A percentile compares a stretch with the other conserved stretches of the same genome.
phyloP scores from a whole-genome alignment of 2,113 vertebrate species.

The Perognathus longimembris region DNA sequence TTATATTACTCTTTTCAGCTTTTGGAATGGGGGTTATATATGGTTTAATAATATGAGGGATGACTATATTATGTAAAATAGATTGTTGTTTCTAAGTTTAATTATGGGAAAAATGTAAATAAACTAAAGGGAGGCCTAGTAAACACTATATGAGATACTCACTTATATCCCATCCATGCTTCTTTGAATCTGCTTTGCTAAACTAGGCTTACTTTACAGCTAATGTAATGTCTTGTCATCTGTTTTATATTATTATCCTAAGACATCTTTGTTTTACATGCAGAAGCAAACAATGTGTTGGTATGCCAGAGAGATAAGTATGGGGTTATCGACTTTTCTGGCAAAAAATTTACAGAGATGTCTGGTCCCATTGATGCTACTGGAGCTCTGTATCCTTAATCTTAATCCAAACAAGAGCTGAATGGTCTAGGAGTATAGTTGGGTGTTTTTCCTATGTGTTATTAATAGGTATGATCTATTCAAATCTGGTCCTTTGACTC shows the following conservation, averaged over 20 bases:
- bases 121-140: not conserved
- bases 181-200: not conserved
- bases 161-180: not conserved
- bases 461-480: not conserved
- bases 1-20: not conserved
- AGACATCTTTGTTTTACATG: not conserved
- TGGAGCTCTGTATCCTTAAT: not conserved
- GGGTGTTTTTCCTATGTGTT: not conserved
- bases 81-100: conserved; percentile 15
- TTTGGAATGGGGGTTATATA: not conserved
- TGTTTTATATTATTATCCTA: not conserved
- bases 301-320: not conserved
- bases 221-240: not conserved
- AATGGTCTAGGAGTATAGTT: not conserved
- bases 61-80: not conserved
- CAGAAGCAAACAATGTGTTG: not conserved
- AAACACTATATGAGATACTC: not conserved
- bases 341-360: not conserved
- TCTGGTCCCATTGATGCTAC: not conserved
- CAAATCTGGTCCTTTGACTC: not conserved
- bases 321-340: not conserved
- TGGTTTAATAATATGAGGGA: not conserved
- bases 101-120: not conserved
- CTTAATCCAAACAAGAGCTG: not conserved
- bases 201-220: not conserved